Conservation (phyloP, 2,888 invertebrate species). For the Trypoxylon attenuatum region DNA sequence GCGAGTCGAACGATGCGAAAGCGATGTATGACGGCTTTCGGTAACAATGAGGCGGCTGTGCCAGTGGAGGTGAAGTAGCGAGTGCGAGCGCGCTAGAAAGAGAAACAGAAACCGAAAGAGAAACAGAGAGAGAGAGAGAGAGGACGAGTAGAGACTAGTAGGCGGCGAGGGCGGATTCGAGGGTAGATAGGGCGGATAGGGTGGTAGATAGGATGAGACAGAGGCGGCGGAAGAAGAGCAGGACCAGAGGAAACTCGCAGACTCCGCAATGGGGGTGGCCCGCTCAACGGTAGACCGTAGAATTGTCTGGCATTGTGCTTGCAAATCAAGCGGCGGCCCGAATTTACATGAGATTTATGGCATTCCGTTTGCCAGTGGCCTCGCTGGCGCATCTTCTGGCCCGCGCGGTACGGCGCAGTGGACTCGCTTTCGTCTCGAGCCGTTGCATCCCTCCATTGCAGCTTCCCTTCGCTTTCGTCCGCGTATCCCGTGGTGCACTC, state of each 20-base stretch:
- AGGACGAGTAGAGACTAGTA: slow-evolving; percentile 4
- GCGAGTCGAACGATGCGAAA: background rate
- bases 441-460: too few species aligned
- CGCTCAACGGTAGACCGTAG: slow-evolving; percentile 62
- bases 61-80: too few species aligned
- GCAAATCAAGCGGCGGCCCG: slow-evolving; percentile 70
- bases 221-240: slow-evolving; percentile 17
- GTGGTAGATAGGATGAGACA: background rate
- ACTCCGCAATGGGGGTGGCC: slow-evolving; percentile 55
- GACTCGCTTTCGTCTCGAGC: too few species aligned
- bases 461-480: too few species aligned
- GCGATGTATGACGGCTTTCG: background rate
- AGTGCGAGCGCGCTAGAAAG: background rate
- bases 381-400: slow-evolving; percentile 19
- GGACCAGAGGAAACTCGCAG: slow-evolving; percentile 48
- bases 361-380: slow-evolving; percentile 64
- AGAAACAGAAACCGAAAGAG: background rate
- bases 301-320: slow-evolving; percentile 72
- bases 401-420: too few species aligned
- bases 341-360: slow-evolving; percentile 74
- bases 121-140: background rate
- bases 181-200: slow-evolving; percentile 14
- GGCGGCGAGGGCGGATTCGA: too few species aligned
- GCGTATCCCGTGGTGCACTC: background rate
- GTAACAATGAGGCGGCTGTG: too few species aligned